A percentile compares a stretch with the other conserved stretches of the same genome.
phyloP scores from a whole-genome alignment of 2,888 invertebrate species.

The Horisme vitalbata region DNA sequence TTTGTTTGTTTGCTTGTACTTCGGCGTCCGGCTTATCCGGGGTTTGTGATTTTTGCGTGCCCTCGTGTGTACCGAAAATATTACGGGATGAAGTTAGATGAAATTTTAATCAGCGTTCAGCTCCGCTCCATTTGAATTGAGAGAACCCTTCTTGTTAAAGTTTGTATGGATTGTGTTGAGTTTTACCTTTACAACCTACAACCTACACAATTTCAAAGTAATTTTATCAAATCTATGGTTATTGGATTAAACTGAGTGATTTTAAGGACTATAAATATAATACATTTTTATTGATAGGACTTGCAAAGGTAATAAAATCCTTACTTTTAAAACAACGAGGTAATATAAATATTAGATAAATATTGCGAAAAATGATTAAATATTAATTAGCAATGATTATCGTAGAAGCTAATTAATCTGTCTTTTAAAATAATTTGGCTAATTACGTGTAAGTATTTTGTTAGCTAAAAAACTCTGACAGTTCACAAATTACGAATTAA shows the following conservation, averaged over 20 bases:
- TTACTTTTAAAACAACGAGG: too few species aligned
- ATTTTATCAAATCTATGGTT: too few species aligned
- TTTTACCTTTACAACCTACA: neutral
- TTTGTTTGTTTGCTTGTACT: constrained; percentile 55
- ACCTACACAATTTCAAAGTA: too few species aligned
- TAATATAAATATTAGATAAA: too few species aligned
- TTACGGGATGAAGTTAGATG: constrained; percentile 52
- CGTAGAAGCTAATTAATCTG: neutral
- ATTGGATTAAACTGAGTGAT: too few species aligned
- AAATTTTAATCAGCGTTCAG: constrained; percentile 58
- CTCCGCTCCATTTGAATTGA: constrained; percentile 31
- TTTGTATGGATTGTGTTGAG: neutral
- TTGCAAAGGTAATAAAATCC: too few species aligned
- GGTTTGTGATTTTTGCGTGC: constrained; percentile 52
- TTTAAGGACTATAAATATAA: too few species aligned
- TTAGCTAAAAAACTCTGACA: neutral
- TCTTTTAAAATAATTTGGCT: neutral
- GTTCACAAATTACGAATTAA: too few species aligned
- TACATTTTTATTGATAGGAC: too few species aligned
- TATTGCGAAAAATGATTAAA: too few species aligned
- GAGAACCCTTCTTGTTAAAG: constrained; percentile 31
- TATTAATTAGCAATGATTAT: neutral
- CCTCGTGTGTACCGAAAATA: constrained; percentile 49
- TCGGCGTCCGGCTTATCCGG: constrained; percentile 43
- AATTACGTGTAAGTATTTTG: neutral